phyloP scores from a whole-genome alignment of 2,113 vertebrate species.

The Tragelaphus scriptus region DNA sequence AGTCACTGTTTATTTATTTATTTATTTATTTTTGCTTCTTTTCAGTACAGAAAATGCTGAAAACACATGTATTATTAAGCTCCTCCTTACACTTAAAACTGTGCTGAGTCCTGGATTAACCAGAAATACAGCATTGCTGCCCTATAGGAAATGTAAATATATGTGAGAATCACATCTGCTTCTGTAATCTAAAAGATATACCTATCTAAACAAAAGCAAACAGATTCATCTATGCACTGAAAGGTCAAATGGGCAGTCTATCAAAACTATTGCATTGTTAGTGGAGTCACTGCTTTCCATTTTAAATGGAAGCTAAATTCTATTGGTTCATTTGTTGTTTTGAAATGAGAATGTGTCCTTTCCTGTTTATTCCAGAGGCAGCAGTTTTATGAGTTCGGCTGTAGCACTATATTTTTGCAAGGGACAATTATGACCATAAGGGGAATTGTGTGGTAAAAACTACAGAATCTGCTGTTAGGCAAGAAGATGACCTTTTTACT shows the following conservation, averaged over 20 bases:
- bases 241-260: slow-evolving; percentile 18
- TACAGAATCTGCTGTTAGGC: slow-evolving; percentile 58
- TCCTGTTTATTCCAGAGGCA: slow-evolving; percentile 68
- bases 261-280: slow-evolving; percentile 18
- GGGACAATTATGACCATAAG: slow-evolving; percentile 70
- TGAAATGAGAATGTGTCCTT: slow-evolving; percentile 65
- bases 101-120: background rate
- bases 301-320: slow-evolving; percentile 39
- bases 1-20: background rate
- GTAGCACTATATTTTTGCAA: slow-evolving; percentile 66
- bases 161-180: background rate
- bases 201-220: background rate
- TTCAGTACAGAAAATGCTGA: background rate
- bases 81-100: background rate
- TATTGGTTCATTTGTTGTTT: slow-evolving; percentile 25
- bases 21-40: background rate
- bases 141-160: background rate
- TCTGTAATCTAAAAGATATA: background rate
- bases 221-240: background rate
- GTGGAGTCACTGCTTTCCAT: background rate
- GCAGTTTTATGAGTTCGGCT: slow-evolving; percentile 61
- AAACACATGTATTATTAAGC: background rate
- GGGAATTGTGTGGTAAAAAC: slow-evolving; percentile 63
- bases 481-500: slow-evolving; percentile 67
- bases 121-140: background rate